phyloP scores from a whole-genome alignment of 2,888 invertebrate species.

The Mythimna vitellina region DNA sequence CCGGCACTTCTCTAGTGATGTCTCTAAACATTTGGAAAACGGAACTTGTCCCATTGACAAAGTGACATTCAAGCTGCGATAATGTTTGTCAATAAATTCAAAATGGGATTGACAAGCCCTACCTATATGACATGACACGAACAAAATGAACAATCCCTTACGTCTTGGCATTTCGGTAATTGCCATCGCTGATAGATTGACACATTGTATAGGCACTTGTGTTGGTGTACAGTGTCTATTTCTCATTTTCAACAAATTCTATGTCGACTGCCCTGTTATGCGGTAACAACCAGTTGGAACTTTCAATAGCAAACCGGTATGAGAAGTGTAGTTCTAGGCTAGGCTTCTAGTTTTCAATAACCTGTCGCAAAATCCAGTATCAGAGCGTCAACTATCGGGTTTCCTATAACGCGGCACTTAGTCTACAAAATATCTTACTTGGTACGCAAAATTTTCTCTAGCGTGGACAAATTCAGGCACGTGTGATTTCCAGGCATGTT shows the following conservation, averaged over 20 bases:
- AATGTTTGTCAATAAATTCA: not conserved
- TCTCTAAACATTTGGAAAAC: not conserved
- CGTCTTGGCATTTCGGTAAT: not conserved
- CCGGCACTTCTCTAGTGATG: conserved; percentile 56
- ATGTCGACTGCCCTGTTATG: conserved; percentile 2
- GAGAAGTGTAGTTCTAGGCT: conserved; percentile 53
- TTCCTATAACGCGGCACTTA: conserved; percentile 2
- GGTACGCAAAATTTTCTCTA: not conserved
- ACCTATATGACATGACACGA: not conserved
- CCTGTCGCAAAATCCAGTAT: conserved; percentile 22
- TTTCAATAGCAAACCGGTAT: conserved; percentile 40
- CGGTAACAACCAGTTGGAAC: conserved; percentile 19
- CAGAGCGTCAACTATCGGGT: conserved; percentile 19
- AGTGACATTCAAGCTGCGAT: not conserved
- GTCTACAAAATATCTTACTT: not conserved
- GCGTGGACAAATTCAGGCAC: not conserved
- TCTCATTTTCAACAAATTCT: not conserved
- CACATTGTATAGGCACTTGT: not conserved
- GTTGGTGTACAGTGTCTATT: not conserved
- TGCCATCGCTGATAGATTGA: not conserved
- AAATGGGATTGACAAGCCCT: not conserved
- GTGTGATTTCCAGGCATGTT: conserved; percentile 4
- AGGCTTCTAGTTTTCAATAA: conserved; percentile 49
- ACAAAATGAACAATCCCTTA: not conserved
- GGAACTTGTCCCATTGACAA: not conserved